Evolutionary conservation across 2,113 vertebrate species (phyloP).

Genomic region (Thamnaconus septentrionalis): DNA sequence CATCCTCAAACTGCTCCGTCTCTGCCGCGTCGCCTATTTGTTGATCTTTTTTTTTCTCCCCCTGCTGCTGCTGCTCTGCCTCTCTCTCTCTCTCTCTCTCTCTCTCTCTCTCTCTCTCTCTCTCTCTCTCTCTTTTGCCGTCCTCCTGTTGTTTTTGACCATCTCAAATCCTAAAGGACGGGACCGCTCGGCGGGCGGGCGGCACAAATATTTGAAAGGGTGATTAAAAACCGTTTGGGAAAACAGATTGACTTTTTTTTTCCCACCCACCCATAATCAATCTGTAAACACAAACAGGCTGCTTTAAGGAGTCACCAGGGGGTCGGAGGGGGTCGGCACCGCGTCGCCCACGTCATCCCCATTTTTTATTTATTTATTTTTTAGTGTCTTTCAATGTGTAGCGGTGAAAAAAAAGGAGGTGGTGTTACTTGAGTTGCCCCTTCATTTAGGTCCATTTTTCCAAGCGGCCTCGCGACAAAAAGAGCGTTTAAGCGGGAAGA

Average conservation of each 20-base stretch:
- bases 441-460: no score
- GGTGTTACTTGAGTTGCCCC: no score
- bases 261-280: slow-evolving; percentile 31
- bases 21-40: slow-evolving; percentile 72
- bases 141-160: slow-evolving; percentile 70
- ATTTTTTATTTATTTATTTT: no score
- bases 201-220: slow-evolving; percentile 77
- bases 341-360: background rate
- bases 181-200: slow-evolving; percentile 53
- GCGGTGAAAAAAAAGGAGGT: no score
- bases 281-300: slow-evolving; percentile 66
- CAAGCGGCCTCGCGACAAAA: background rate
- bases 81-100: no score
- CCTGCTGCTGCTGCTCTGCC: no score
- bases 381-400: no score
- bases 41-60: slow-evolving; percentile 65
- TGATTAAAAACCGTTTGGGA: slow-evolving; percentile 78
- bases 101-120: slow-evolving; percentile 1
- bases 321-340: slow-evolving; percentile 56
- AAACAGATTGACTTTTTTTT: slow-evolving; percentile 67
- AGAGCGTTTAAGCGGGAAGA: slow-evolving; percentile 38
- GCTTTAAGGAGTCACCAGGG: slow-evolving; percentile 62
- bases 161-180: slow-evolving; percentile 75
- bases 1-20: slow-evolving; percentile 77
- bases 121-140: slow-evolving; percentile 19